Percentiles rank a stretch among this genome's conserved stretches.
phyloP scores from a whole-genome alignment of 2,113 vertebrate species.

The Riparia riparia region DNA sequence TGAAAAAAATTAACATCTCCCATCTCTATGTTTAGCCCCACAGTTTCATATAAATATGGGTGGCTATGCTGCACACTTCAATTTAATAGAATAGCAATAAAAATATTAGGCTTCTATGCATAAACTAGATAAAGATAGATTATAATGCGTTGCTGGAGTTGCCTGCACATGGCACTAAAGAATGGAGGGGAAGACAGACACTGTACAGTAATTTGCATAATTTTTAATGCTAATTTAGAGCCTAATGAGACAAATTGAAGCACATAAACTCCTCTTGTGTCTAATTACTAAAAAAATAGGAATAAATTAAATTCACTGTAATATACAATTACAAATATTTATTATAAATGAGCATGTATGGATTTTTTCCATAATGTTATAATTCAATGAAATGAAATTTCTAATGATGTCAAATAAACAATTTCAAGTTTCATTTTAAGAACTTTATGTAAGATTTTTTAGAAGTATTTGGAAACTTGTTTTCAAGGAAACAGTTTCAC shows the following conservation, averaged over 20 bases:
- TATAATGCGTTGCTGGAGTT: conserved; percentile 80
- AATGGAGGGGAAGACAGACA: background rate
- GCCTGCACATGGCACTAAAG: conserved; percentile 76
- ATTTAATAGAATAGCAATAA: conserved; percentile 34
- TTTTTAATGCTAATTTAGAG: conserved; percentile 60
- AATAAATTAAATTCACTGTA: background rate
- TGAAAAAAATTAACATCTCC: conserved; percentile 53
- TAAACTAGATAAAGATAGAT: conserved; percentile 51
- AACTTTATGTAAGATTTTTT: background rate
- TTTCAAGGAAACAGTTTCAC: background rate
- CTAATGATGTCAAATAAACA: conserved; percentile 6
- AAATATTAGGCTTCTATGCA: conserved; percentile 17
- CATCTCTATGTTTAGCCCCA: conserved; percentile 68
- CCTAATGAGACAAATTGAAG: conserved; percentile 36
- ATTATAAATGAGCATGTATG: conserved; percentile 19
- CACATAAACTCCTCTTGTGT: conserved; percentile 30
- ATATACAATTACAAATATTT: conserved; percentile 37
- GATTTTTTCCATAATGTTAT: conserved; percentile 12
- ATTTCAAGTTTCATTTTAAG: conserved; percentile 18
- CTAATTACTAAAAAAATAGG: conserved; percentile 37
- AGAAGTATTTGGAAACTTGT: background rate
- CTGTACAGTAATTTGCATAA: conserved; percentile 40
- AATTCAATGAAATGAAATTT: conserved; percentile 36
- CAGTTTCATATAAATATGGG: conserved; percentile 3
- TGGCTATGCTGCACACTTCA: background rate